Evolutionary conservation across 2,888 invertebrate genomes (phyloP).

Genomic region (Agriopis aurantiaria): DNA sequence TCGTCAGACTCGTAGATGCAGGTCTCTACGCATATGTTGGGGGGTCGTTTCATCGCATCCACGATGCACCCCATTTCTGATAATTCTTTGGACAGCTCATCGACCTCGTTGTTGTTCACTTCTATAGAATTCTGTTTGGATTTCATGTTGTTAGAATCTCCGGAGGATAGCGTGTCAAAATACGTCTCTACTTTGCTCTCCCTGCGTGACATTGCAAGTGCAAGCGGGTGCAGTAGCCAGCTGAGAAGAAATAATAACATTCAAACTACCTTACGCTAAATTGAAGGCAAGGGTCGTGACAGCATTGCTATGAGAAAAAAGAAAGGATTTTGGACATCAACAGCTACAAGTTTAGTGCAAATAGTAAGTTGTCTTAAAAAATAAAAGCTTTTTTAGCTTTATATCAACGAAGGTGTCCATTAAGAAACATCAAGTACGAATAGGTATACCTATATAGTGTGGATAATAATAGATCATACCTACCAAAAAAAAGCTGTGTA

Average conservation of each 20-base stretch:
- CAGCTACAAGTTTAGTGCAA: background rate
- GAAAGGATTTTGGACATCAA: constrained; percentile 1
- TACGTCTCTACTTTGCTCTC: constrained; percentile 66
- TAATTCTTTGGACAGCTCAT: constrained; percentile 77
- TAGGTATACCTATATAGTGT: no score
- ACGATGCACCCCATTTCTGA: constrained; percentile 82
- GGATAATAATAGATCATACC: no score
- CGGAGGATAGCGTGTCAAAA: constrained; percentile 71
- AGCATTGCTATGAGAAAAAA: constrained; percentile 25
- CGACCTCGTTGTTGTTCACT: constrained; percentile 82
- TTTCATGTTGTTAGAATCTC: constrained; percentile 74
- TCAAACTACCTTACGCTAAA: constrained; percentile 35
- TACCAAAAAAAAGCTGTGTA: no score
- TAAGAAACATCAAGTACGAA: background rate
- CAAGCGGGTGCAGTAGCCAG: constrained; percentile 72
- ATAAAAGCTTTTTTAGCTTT: background rate
- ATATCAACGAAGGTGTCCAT: background rate
- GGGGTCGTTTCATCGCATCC: constrained; percentile 72
- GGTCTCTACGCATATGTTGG: constrained; percentile 77
- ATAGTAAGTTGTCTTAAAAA: background rate
- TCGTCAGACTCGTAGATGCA: constrained; percentile 72
- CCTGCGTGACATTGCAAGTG: constrained; percentile 69
- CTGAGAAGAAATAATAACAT: constrained; percentile 50
- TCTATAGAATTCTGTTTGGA: constrained; percentile 72
- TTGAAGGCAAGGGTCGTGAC: constrained; percentile 11